Percentiles rank a stretch among this genome's conserved stretches.
Conservation (phyloP, 1,140 invertebrate species). For the Brachionus angularis region DNA sequence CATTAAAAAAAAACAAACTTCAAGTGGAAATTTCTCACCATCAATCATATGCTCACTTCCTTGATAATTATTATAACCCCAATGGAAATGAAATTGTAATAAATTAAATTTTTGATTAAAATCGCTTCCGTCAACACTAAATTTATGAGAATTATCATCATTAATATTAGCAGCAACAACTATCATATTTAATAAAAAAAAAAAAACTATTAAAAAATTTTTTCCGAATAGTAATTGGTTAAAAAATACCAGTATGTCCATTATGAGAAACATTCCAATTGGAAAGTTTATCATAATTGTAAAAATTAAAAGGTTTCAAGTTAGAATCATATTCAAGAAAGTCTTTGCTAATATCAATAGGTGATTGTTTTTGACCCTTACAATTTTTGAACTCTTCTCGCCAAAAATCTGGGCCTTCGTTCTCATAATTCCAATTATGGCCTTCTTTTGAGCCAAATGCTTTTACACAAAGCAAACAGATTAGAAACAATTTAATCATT, state of each 20-base stretch:
- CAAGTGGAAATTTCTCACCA: constrained; percentile 38
- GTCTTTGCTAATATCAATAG: constrained; percentile 43
- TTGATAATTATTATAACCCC: constrained; percentile 43
- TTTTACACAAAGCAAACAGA: too few species aligned
- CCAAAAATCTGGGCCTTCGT: constrained; percentile 49
- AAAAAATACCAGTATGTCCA: constrained; percentile 46
- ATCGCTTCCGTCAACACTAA: constrained; percentile 22
- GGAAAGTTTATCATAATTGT: constrained; percentile 45
- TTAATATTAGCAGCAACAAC: not conserved
- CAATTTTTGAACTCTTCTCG: constrained; percentile 45
- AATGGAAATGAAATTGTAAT: constrained; percentile 44
- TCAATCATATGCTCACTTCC: constrained; percentile 30
- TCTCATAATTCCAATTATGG: constrained; percentile 30
- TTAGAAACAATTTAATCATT: too few species aligned
- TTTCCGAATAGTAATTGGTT: not conserved
- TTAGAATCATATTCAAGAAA: constrained; percentile 46
- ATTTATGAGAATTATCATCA: not conserved
- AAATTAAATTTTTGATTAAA: constrained; percentile 13
- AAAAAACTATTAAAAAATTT: not conserved
- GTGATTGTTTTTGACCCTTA: constrained; percentile 37
- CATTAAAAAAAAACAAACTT: not conserved
- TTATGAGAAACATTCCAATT: constrained; percentile 46
- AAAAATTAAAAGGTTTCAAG: constrained; percentile 46
- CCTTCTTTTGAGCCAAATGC: not conserved
- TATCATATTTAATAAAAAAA: not conserved